These are phyloP conservation scores for Macrophya alboannulata DNA, from an alignment of 2,888 invertebrate genomes.

Conservation along the genomic window DNA sequence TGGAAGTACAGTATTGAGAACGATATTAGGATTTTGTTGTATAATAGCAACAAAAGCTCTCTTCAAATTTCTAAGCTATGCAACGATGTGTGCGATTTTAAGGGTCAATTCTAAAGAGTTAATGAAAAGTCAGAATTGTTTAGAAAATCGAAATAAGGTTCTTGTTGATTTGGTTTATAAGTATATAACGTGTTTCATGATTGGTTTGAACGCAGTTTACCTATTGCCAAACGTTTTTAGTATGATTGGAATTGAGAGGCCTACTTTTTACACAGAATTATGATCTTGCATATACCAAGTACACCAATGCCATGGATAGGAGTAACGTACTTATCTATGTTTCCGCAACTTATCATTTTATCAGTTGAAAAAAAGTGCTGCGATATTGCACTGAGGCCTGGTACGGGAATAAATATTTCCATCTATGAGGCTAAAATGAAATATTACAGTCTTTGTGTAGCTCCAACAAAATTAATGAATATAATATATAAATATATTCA, in stretches of 20 bases:
- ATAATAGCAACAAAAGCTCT: conserved; percentile 87
- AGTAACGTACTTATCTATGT: conserved; percentile 24
- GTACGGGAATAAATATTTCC: conserved; percentile 1
- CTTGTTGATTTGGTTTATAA: conserved; percentile 92
- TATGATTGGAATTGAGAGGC: conserved; percentile 89
- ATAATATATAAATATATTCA: neutral
- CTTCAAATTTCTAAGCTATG: conserved; percentile 87
- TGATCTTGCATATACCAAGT: conserved; percentile 77
- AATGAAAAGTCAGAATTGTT: conserved; percentile 84
- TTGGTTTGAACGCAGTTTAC: conserved; percentile 91
- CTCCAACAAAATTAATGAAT: neutral
- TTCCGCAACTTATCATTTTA: neutral
- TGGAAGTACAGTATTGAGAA: conserved; percentile 86
- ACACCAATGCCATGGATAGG: neutral
- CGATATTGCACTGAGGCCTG: neutral
- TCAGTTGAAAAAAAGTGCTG: conserved; percentile 9
- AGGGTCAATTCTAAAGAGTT: conserved; percentile 86
- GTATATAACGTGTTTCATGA: conserved; percentile 90
- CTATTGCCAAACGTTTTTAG: conserved; percentile 90
- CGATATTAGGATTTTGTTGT: conserved; percentile 89
- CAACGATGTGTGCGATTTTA: conserved; percentile 86
- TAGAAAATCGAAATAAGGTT: conserved; percentile 87
- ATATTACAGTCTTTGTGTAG: neutral
- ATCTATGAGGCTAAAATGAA: neutral
- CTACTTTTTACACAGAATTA: conserved; percentile 93